Evolutionary conservation across 2,888 invertebrate species (phyloP).

Genomic region (Athalia circularis): DNA sequence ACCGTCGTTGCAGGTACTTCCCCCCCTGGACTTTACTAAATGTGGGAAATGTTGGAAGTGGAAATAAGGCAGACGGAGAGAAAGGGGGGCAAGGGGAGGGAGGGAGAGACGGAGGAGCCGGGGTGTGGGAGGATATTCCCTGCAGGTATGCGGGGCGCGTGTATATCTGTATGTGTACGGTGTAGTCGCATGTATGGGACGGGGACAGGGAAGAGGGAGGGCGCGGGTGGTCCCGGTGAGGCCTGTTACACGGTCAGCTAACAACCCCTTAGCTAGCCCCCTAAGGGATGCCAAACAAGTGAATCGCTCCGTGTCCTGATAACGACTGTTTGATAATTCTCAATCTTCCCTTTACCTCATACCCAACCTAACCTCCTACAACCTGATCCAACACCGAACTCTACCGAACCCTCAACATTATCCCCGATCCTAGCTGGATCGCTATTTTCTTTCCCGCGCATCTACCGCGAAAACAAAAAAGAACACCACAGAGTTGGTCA

Average conservation of each 20-base stretch:
- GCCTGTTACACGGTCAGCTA: conserved; percentile 70
- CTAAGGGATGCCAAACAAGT: conserved; percentile 61
- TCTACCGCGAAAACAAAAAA: no score
- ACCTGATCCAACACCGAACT: not conserved
- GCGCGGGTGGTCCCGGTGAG: conserved; percentile 63
- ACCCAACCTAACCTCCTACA: conserved; percentile 20
- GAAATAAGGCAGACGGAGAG: conserved; percentile 29
- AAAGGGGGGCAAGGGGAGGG: not conserved
- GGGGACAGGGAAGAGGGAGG: conserved; percentile 42
- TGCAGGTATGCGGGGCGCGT: conserved; percentile 7
- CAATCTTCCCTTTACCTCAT: conserved; percentile 33
- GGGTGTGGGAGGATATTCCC: conserved; percentile 24
- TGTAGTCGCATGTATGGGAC: conserved; percentile 10
- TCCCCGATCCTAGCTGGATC: not conserved
- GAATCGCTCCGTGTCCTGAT: conserved; percentile 58
- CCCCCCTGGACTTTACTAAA: conserved; percentile 47
- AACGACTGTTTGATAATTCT: conserved; percentile 67
- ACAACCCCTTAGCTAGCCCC: conserved; percentile 67
- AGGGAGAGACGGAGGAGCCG: conserved; percentile 23
- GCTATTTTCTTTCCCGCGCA: not conserved
- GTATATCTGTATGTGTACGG: not conserved
- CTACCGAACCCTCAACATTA: not conserved
- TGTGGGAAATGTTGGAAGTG: conserved; percentile 45
- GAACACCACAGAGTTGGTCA: no score
- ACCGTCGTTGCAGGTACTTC: not conserved